Percentiles rank a stretch among this genome's conserved stretches.
Conservation (phyloP, 2,113 vertebrate genomes). For the Hemiprocne comata region DNA sequence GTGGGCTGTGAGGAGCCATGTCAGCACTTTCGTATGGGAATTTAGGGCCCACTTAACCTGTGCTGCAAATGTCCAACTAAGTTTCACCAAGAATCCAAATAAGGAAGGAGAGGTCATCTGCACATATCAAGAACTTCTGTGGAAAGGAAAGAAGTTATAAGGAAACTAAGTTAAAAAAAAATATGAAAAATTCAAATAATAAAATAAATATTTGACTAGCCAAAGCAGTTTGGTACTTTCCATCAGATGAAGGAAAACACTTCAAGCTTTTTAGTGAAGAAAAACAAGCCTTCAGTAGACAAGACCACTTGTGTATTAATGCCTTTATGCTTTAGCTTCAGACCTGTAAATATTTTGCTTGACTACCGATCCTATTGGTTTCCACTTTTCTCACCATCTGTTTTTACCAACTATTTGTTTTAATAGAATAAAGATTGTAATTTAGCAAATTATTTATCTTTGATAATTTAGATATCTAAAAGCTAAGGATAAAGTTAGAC, state of each 20-base stretch:
- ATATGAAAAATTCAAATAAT: not conserved
- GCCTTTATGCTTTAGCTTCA: not conserved
- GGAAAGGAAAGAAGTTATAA: not conserved
- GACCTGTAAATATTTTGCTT: not conserved
- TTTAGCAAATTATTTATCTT: not conserved
- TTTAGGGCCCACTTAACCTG: not conserved
- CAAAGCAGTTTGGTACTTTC: not conserved
- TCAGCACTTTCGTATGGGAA: not conserved
- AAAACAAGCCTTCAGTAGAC: not conserved
- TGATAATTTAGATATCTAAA: not conserved
- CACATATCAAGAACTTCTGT: not conserved
- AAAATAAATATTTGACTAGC: not conserved
- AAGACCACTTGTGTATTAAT: fast-evolving
- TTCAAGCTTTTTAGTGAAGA: not conserved
- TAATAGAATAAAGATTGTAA: not conserved
- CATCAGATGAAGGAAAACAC: not conserved
- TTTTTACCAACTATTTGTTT: not conserved
- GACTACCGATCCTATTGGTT: not conserved
- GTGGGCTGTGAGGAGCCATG: not conserved
- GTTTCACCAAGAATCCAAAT: not conserved
- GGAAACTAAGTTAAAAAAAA: not conserved
- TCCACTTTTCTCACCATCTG: not conserved
- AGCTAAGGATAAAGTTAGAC: not conserved
- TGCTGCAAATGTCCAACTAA: fast-evolving
- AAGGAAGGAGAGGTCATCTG: not conserved